Conservation (phyloP, 2,797 vertebrate species). For the Lacerta agilis region DNA sequence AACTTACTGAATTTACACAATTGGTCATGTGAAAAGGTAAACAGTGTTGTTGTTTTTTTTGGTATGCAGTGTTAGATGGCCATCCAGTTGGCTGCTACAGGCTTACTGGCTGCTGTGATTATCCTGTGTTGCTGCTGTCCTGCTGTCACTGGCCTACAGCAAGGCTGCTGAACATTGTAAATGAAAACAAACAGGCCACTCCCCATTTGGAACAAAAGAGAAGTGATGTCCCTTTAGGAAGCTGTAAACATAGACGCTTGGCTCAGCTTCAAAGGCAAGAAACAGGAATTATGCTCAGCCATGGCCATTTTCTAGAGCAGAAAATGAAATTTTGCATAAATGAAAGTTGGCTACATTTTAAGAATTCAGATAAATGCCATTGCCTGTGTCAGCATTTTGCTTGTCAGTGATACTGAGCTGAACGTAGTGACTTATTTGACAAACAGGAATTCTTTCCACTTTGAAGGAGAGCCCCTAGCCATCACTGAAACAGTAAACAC, state of each 20-base stretch:
- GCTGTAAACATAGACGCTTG: conserved; percentile 60
- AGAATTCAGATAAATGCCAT: background rate
- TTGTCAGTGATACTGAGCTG: conserved; percentile 8
- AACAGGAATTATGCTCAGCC: conserved; percentile 46
- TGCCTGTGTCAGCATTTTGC: conserved; percentile 12
- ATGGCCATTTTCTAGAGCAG: conserved; percentile 53
- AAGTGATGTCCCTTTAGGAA: conserved; percentile 63
- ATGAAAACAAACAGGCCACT: conserved; percentile 73
- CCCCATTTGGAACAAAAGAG: conserved; percentile 52
- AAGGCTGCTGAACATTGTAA: conserved; percentile 68
- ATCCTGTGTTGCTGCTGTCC: conserved; percentile 73
- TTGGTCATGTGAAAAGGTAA: conserved; percentile 69
- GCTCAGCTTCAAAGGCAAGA: conserved; percentile 59
- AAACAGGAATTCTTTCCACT: background rate
- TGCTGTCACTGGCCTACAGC: conserved; percentile 69
- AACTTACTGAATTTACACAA: conserved; percentile 58
- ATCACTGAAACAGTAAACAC: background rate
- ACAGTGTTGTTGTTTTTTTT: conserved; percentile 28
- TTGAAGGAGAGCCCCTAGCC: background rate
- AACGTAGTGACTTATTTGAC: conserved; percentile 9
- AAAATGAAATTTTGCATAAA: conserved; percentile 14
- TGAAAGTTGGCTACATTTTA: background rate
- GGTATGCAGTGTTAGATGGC: conserved; percentile 62
- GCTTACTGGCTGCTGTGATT: conserved; percentile 65
- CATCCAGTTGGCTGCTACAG: conserved; percentile 66